A percentile compares a stretch with the other conserved stretches of the same genome.
Conservation (phyloP, 2,113 vertebrate species). For the Morone saxatilis region DNA sequence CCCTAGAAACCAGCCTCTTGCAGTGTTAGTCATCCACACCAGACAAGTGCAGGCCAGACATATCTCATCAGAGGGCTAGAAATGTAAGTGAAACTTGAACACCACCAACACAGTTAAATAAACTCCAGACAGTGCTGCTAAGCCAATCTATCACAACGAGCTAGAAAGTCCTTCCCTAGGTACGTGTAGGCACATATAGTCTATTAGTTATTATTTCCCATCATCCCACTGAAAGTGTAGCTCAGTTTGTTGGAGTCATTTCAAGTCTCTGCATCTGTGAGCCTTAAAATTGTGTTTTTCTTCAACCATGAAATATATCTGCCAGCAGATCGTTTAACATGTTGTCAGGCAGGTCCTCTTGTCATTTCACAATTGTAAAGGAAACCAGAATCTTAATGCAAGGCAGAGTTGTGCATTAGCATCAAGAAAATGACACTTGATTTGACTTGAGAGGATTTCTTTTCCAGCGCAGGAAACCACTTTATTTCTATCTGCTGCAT, state of each 20-base stretch:
- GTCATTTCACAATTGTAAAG: neutral
- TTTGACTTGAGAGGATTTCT: neutral
- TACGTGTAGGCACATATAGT: neutral
- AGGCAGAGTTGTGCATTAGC: neutral
- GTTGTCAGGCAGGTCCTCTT: neutral
- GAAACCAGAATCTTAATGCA: neutral
- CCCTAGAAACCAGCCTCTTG: neutral
- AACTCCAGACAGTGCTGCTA: conserved; percentile 24
- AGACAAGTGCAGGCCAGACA: conserved; percentile 28
- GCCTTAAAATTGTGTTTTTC: neutral
- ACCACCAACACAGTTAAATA: conserved; percentile 4
- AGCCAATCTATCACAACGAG: neutral
- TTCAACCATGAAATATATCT: neutral
- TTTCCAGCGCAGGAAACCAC: neutral
- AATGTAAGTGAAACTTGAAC: neutral
- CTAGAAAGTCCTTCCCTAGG: neutral
- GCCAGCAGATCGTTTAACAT: neutral
- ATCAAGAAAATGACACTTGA: neutral
- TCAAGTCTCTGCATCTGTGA: neutral
- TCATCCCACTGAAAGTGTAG: neutral
- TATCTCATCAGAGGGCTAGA: conserved; percentile 12
- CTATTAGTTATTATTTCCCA: neutral
- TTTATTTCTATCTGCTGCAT: conserved; percentile 16
- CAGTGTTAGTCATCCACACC: conserved; percentile 17
- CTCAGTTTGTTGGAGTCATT: conserved; percentile 5